phyloP scores from a whole-genome alignment of 2,797 vertebrate species.

The Brachyrhaphis roseni region DNA sequence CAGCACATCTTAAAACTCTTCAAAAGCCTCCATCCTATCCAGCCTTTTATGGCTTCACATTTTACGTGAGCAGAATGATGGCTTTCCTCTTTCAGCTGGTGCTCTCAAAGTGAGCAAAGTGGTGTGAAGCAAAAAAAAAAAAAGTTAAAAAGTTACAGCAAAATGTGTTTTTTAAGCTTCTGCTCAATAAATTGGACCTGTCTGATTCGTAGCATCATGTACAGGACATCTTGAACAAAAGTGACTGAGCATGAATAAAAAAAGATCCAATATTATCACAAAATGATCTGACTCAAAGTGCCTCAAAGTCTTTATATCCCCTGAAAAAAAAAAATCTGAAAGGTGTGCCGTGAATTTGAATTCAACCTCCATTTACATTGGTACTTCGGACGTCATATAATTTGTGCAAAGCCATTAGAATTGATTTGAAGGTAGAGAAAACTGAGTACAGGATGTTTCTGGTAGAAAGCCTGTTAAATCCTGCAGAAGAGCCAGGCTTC shows the following conservation, averaged over 20 bases:
- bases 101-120: constrained; percentile 1
- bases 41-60: background rate
- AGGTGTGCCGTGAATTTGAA: background rate
- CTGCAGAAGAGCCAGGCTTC: background rate
- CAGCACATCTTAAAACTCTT: background rate
- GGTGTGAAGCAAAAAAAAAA: background rate
- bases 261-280: background rate
- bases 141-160: constrained; percentile 4
- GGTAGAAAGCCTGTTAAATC: background rate
- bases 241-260: background rate
- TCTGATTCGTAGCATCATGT: background rate
- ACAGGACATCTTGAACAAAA: background rate
- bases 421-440: background rate
- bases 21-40: background rate
- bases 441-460: background rate
- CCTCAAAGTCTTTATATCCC: background rate
- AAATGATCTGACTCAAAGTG: background rate
- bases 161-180: background rate
- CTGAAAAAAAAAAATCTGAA: background rate
- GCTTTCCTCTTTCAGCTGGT: constrained; percentile 1
- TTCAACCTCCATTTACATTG: background rate
- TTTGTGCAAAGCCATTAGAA: background rate
- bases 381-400: background rate
- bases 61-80: background rate
- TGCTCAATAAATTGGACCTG: background rate